Conservation (phyloP, 2,113 vertebrate species). For the Mesitornis unicolor region DNA sequence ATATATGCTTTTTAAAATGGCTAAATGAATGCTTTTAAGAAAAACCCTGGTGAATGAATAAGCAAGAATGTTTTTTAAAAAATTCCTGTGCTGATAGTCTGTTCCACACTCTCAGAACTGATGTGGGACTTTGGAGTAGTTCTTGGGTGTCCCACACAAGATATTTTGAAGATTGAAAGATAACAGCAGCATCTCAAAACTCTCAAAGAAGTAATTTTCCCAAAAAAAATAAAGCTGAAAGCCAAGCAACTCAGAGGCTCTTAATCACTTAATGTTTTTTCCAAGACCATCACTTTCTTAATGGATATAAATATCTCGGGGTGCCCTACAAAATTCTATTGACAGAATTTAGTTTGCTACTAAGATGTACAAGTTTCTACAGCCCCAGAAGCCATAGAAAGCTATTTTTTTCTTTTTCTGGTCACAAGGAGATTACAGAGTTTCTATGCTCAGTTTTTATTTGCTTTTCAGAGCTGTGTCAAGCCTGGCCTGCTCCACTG, state of each 20-base stretch:
- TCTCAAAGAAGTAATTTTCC: neutral
- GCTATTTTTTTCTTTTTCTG: neutral
- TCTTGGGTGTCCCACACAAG: neutral
- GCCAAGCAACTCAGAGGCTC: rapidly evolving
- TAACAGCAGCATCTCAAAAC: neutral
- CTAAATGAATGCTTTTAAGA: neutral
- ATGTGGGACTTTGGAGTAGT: neutral
- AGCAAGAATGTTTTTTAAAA: neutral
- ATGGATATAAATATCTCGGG: neutral
- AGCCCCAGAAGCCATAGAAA: neutral
- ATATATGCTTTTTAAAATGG: neutral
- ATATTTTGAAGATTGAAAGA: neutral
- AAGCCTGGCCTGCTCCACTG: neutral
- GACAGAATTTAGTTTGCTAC: neutral
- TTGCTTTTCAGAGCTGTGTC: neutral
- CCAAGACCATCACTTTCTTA: neutral
- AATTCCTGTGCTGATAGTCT: neutral
- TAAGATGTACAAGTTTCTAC: neutral
- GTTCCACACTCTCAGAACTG: neutral
- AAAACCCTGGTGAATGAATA: neutral
- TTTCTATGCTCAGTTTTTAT: neutral
- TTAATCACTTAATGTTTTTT: neutral
- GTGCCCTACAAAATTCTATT: neutral
- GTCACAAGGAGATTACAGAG: neutral
- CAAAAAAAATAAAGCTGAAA: neutral